Evolutionary conservation across 2,113 vertebrate genomes (phyloP).

Genomic region (Peromyscus californicus): DNA sequence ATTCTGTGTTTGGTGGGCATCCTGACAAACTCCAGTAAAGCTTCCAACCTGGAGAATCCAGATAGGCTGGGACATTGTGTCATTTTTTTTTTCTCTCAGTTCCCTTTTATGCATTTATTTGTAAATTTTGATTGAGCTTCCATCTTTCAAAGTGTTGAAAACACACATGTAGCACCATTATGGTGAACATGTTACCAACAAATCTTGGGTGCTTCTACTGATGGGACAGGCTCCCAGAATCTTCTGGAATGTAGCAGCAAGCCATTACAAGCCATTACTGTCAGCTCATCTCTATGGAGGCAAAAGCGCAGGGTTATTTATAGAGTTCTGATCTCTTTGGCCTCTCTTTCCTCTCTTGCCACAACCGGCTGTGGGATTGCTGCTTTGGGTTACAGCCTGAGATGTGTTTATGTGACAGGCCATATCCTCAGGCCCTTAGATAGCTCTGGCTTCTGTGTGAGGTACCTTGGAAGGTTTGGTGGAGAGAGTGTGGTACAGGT

Average conservation of each 20-base stretch:
- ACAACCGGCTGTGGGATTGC: neutral
- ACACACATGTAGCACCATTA: neutral
- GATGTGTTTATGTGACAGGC: neutral
- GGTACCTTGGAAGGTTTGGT: slow-evolving; percentile 23
- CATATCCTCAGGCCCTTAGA: slow-evolving; percentile 27
- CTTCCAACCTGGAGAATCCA: neutral
- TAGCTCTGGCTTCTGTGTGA: slow-evolving; percentile 55
- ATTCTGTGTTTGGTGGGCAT: neutral
- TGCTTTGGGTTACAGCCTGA: neutral
- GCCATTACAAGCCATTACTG: too few species aligned
- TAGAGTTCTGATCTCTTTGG: neutral
- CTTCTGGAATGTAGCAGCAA: neutral
- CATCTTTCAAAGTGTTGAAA: neutral
- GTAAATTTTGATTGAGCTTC: neutral
- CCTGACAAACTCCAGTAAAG: neutral
- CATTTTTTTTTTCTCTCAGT: neutral
- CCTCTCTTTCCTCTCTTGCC: neutral
- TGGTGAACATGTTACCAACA: neutral
- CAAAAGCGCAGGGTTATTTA: neutral
- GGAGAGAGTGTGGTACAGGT: slow-evolving; percentile 35
- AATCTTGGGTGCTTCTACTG: neutral
- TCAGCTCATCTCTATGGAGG: rapidly evolving
- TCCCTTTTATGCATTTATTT: neutral
- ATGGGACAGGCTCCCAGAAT: neutral
- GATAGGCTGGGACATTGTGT: neutral